These are phyloP conservation scores for Drosophila ochracea DNA, from an alignment of 2,888 invertebrate genomes.

Conservation along the genomic window DNA sequence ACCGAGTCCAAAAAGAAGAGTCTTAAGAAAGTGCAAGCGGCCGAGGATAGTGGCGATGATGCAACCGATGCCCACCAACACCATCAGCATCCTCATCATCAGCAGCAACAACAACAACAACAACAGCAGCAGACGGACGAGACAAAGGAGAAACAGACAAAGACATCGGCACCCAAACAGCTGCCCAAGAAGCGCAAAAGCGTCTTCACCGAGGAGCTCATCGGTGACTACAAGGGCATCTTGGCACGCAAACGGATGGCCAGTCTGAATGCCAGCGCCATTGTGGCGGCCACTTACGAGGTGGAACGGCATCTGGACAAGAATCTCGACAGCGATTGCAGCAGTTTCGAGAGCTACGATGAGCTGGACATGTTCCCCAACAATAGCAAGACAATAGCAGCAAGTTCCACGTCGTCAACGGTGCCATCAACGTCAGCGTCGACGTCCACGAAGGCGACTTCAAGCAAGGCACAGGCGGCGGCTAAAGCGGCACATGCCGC, in stretches of 20 bases:
- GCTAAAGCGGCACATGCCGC: not conserved
- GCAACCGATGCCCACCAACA: constrained; percentile 9
- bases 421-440: not conserved
- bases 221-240: constrained; percentile 91
- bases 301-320: constrained; percentile 86
- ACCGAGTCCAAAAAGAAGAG: constrained; percentile 12
- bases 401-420: not conserved
- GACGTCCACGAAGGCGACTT: not conserved
- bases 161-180: constrained; percentile 82
- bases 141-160: constrained; percentile 68
- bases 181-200: constrained; percentile 85
- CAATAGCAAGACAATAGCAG: not conserved
- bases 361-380: constrained; percentile 64
- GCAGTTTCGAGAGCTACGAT: constrained; percentile 84
- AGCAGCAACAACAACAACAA: not conserved
- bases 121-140: constrained; percentile 58
- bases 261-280: constrained; percentile 95
- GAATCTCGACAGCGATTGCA: constrained; percentile 83
- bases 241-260: constrained; percentile 96
- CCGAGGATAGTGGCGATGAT: constrained; percentile 52
- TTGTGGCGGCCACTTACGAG: constrained; percentile 95
- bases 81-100: not conserved
- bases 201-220: constrained; percentile 86
- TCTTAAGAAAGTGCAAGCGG: constrained; percentile 10
- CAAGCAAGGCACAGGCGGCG: not conserved